phyloP scores from a whole-genome alignment of 1,140 invertebrate species.

The Bemisia tabaci region DNA sequence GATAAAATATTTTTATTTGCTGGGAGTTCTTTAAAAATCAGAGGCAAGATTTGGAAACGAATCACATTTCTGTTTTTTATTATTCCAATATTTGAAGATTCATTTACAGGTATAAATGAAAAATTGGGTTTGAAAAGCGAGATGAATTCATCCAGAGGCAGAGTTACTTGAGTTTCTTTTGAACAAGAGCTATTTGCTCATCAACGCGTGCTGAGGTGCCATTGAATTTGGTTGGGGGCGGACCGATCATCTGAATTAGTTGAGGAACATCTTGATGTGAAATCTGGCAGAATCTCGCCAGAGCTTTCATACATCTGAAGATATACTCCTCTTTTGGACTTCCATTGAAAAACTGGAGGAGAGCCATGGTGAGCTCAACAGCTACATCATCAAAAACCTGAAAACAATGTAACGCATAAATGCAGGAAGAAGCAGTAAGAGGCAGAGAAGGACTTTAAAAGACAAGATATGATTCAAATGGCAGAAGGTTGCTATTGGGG shows the following conservation, averaged over 20 bases:
- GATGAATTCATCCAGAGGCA: background rate
- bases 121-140: no score
- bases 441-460: background rate
- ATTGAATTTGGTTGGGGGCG: slow-evolving; percentile 64
- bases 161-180: slow-evolving; percentile 3
- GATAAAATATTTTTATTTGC: no score
- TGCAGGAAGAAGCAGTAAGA: background rate
- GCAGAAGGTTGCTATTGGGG: no score
- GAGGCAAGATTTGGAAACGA: no score
- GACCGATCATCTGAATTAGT: slow-evolving; percentile 84
- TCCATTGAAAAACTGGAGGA: slow-evolving; percentile 72
- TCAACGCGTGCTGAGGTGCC: slow-evolving; percentile 67
- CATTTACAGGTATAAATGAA: no score
- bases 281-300: slow-evolving; percentile 64
- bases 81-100: no score
- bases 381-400: slow-evolving; percentile 89
- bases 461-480: no score
- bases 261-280: slow-evolving; percentile 70
- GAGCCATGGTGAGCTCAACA: slow-evolving; percentile 81
- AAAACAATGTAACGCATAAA: slow-evolving; percentile 12
- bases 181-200: slow-evolving; percentile 42
- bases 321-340: slow-evolving; percentile 66
- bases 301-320: slow-evolving; percentile 60
- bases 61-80: no score
- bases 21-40: no score